Conservation (phyloP, 2,888 invertebrate genomes). For the Cybosia mesomella region DNA sequence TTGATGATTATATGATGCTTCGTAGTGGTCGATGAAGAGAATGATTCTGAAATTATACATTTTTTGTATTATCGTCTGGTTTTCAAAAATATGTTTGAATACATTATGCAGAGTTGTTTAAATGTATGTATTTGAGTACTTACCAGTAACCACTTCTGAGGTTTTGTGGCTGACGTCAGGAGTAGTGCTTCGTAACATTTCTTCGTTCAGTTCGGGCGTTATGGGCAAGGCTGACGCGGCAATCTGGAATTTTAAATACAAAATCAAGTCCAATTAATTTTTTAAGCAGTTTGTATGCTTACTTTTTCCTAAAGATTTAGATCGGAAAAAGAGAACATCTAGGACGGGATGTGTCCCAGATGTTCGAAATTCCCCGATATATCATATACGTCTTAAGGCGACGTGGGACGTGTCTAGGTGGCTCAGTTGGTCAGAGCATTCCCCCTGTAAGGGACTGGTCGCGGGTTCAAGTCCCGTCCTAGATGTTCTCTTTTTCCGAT, state of each 20-base stretch:
- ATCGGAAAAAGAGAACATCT: too few relatives aligned
- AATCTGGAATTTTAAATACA: conserved; percentile 73
- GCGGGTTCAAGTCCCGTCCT: too few relatives aligned
- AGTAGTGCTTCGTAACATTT: conserved; percentile 88
- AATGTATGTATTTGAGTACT: conserved; percentile 25
- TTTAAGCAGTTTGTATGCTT: too few relatives aligned
- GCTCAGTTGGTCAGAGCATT: too few relatives aligned
- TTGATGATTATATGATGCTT: conserved; percentile 78
- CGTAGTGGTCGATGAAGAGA: conserved; percentile 84
- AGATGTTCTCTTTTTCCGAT: too few relatives aligned
- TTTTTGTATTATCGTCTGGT: neutral
- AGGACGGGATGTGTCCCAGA: too few relatives aligned
- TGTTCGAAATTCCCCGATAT: too few relatives aligned
- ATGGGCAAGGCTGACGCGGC: conserved; percentile 88
- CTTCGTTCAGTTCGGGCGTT: conserved; percentile 93
- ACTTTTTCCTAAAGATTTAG: too few relatives aligned
- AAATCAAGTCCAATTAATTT: too few relatives aligned
- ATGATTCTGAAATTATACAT: conserved; percentile 73
- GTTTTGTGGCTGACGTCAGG: conserved; percentile 85
- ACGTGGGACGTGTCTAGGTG: too few relatives aligned
- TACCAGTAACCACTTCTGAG: conserved; percentile 85
- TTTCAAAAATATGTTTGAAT: neutral
- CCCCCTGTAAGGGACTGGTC: too few relatives aligned
- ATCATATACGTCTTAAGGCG: too few relatives aligned
- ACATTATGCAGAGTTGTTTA: neutral